Evolutionary conservation across 1,140 invertebrate genomes (phyloP), one percentile per base, ranked within the genome.

Genomic region (Mesaphorura yosii): DNA sequence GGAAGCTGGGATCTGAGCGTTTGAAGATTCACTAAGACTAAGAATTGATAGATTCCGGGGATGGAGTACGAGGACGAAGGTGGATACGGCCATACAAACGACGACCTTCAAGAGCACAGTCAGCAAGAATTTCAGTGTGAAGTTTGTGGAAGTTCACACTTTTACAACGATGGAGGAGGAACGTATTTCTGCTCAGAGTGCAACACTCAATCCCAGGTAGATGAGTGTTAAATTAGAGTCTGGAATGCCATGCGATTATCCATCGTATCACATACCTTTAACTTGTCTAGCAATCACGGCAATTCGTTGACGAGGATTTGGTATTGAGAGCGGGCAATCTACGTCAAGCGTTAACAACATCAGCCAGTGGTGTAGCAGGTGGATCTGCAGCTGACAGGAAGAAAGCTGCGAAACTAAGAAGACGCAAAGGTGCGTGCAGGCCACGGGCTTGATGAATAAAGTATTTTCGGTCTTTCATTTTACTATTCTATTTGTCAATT

Each of bases 121-220:
- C n/a, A n/a, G n/a, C n/a, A n/a, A n/a, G n/a, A n/a, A n/a, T n/a
- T n/a, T n/a, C n/a, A 34, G n/a, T 77, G 75, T 53, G 63, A 26
- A 38, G 51, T 69, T 28, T 78, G 76, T 61, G 71, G 69, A 10
- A 63, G 67, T 19, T 63, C 53, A 3, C 65, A 74, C 39, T 78
- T 76, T 60, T 68, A 68, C 47, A 66, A 64, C 22, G 67, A 72
- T 54, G 66, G 64, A 48, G 76, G 10, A 10, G 31, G 76, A 40
- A 73, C 67, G 66, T 78, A 70, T 58, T 78, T 70, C 57, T 78
- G 76, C 53, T 57, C 60, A 25, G 68, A 69, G 48, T 78, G 76
- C 64, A 70, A 75, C 55, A 74, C 73, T 0, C 74, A 76, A 57
- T 70, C 66, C 14, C 66, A 74, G 60, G 73, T 74, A 64, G 51